These are phyloP conservation scores for Mixornis gularis DNA, from an alignment of 2,113 vertebrate species.

Conservation along the genomic window DNA sequence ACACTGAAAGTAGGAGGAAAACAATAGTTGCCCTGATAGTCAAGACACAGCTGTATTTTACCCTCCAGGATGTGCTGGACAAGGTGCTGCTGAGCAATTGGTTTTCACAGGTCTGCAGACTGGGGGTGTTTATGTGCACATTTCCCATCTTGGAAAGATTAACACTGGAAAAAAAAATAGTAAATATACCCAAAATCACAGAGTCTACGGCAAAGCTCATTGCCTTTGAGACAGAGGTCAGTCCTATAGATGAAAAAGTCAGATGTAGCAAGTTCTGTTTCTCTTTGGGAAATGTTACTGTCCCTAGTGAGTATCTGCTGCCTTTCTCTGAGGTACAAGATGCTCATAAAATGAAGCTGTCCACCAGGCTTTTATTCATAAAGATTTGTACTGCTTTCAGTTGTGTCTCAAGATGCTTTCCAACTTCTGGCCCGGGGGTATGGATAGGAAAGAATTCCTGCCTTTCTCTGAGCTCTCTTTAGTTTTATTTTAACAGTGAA, in stretches of 20 bases:
- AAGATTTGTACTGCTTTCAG: neutral
- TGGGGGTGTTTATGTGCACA: neutral
- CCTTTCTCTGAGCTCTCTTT: neutral
- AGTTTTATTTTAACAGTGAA: neutral
- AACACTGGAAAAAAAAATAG: neutral
- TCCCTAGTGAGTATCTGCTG: neutral
- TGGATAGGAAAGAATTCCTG: neutral
- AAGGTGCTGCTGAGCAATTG: neutral
- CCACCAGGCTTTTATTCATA: neutral
- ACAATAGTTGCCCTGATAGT: neutral
- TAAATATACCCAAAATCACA: neutral
- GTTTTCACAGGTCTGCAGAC: neutral
- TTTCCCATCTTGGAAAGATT: neutral
- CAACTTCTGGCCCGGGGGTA: neutral
- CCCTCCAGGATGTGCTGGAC: accelerated
- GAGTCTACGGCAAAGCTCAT: neutral
- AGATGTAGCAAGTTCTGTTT: neutral
- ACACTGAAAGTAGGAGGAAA: neutral
- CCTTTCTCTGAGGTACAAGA: neutral
- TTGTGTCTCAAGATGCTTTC: neutral
- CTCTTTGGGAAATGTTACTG: neutral
- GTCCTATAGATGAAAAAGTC: neutral
- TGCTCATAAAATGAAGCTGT: neutral
- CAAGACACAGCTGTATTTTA: neutral
- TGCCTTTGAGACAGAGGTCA: neutral